These are phyloP conservation scores for Caranx ignobilis DNA, from an alignment of 2,113 vertebrate genomes.

Conservation along the genomic window DNA sequence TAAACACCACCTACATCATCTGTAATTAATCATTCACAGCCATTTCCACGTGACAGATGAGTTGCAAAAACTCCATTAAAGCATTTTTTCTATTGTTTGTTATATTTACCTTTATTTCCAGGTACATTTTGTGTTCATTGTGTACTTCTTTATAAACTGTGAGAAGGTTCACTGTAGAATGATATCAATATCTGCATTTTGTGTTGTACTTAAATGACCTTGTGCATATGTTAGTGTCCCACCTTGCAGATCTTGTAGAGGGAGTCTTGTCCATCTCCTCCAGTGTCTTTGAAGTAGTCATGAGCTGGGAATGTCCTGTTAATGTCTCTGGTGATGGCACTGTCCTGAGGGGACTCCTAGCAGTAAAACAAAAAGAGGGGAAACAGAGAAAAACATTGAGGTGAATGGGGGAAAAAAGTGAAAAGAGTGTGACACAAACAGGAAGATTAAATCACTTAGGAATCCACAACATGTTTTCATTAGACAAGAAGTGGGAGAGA, in stretches of 20 bases:
- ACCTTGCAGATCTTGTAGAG: constrained; percentile 99
- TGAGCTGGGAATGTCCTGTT: constrained; percentile 98
- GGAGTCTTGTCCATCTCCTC: constrained; percentile 98
- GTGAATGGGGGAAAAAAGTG: constrained; percentile 1
- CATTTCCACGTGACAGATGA: too few species aligned
- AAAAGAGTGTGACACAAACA: not conserved
- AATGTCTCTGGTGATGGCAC: constrained; percentile 98
- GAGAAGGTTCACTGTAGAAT: not conserved
- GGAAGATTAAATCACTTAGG: not conserved
- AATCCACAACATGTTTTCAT: constrained; percentile 5
- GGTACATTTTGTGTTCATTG: not conserved
- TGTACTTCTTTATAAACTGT: not conserved
- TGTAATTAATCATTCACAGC: not conserved
- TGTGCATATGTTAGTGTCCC: constrained; percentile 23
- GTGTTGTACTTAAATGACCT: not conserved
- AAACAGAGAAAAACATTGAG: not conserved
- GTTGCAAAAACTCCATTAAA: too few species aligned
- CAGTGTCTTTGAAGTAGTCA: constrained; percentile 99
- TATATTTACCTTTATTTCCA: not conserved
- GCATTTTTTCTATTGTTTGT: too few species aligned
- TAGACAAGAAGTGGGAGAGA: not conserved
- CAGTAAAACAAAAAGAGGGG: constrained; percentile 24
- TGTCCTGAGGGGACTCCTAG: constrained; percentile 98
- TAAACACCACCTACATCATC: not conserved
- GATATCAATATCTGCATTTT: not conserved